Evolutionary conservation across 2,797 vertebrate species (phyloP).

Genomic region (Hyperoplus lanceolatus): DNA sequence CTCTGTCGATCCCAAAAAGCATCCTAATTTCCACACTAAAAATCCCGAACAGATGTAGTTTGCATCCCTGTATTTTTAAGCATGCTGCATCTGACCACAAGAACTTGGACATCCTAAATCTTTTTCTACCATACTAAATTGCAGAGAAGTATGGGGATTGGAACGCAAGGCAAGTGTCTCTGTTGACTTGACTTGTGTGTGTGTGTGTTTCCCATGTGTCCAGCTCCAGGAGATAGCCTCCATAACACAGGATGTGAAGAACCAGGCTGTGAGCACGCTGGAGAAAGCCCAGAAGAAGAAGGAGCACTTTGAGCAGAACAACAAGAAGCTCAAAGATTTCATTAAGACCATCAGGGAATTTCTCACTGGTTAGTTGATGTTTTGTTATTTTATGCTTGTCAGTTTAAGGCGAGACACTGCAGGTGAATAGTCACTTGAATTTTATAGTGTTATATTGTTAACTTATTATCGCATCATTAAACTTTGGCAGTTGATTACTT

Average conservation of each 20-base stretch:
- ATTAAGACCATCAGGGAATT: constrained; percentile 90
- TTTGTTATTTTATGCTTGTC: background rate
- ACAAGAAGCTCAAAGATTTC: constrained; percentile 87
- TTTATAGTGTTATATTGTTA: too few relatives aligned
- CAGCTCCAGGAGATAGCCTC: constrained; percentile 88
- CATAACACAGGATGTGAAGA: constrained; percentile 84
- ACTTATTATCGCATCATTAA: too few relatives aligned
- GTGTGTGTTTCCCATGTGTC: constrained; percentile 3
- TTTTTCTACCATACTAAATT: too few relatives aligned
- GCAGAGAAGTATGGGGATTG: too few relatives aligned
- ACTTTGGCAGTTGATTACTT: too few relatives aligned
- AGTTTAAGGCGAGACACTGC: background rate
- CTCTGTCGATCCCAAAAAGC: too few relatives aligned
- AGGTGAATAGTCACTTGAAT: too few relatives aligned
- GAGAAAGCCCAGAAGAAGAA: constrained; percentile 84
- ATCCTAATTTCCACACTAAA: too few relatives aligned
- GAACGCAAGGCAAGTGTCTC: background rate
- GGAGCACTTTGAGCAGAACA: constrained; percentile 82
- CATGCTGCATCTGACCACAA: too few relatives aligned
- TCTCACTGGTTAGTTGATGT: constrained; percentile 84
- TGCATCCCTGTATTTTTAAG: too few relatives aligned
- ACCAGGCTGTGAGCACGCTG: constrained; percentile 80
- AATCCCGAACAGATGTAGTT: too few relatives aligned
- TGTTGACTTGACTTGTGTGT: constrained; percentile 1
- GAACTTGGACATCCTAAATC: too few relatives aligned